phyloP scores from a whole-genome alignment of 2,113 vertebrate genomes.

The Heterochromis multidens region DNA sequence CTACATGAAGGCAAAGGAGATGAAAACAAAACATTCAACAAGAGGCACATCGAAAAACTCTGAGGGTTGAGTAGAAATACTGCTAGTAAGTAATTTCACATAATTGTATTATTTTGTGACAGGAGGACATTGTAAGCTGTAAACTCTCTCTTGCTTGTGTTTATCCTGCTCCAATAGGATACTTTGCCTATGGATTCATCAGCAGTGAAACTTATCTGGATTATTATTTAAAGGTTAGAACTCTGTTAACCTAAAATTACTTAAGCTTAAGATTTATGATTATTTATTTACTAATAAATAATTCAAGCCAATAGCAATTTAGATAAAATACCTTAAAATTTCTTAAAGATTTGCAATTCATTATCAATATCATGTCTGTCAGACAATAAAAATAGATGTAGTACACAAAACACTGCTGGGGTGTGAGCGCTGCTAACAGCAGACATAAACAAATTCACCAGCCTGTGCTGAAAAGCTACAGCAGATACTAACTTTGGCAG shows the following conservation, averaged over 20 bases:
- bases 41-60: neutral
- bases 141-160: neutral
- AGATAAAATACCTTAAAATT: fast-evolving
- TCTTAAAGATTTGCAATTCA: fast-evolving
- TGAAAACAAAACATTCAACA: neutral
- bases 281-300: neutral
- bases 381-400: neutral
- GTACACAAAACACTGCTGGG: neutral
- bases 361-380: neutral
- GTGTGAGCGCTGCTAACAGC: neutral
- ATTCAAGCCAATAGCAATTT: neutral
- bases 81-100: fast-evolving
- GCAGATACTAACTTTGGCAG: conserved; percentile 79
- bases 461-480: neutral
- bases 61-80: neutral
- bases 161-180: neutral
- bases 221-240: neutral
- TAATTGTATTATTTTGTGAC: neutral
- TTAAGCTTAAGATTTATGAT: fast-evolving
- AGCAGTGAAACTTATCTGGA: fast-evolving
- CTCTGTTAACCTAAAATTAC: neutral
- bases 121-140: neutral
- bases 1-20: conserved; percentile 39
- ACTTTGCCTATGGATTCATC: neutral
- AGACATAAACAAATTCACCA: neutral